Percentiles rank a stretch among this genome's conserved stretches.
Conservation (phyloP, 2,797 vertebrate species). For the Brachyalestes nurse region DNA sequence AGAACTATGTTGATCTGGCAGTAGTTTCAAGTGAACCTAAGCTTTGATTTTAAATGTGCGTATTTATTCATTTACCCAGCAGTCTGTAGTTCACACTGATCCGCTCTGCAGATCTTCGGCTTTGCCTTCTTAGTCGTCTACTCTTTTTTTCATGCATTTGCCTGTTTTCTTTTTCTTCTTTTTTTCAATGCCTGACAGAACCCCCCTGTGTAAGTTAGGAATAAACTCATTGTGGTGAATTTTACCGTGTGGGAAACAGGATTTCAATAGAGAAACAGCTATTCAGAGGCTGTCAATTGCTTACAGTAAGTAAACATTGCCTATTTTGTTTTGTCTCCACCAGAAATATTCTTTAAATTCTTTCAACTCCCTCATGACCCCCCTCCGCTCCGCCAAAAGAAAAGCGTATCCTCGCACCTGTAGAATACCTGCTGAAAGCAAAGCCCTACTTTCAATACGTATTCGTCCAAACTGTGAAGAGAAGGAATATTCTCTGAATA, state of each 20-base stretch:
- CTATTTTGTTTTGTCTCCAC: not conserved
- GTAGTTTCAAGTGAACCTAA: slow-evolving; percentile 75
- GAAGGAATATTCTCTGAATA: slow-evolving; percentile 28
- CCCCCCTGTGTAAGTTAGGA: slow-evolving; percentile 1
- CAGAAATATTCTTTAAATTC: not conserved
- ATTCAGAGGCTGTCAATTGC: not conserved
- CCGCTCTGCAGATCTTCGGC: slow-evolving; percentile 58
- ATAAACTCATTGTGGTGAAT: not conserved
- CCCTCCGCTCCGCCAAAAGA: not conserved
- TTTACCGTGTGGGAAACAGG: not conserved
- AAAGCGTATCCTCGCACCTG: slow-evolving; percentile 1
- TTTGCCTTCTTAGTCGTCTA: not conserved
- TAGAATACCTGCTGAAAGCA: slow-evolving; percentile 3
- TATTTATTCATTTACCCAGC: slow-evolving; percentile 76
- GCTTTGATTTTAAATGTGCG: slow-evolving; percentile 72
- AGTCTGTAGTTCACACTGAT: slow-evolving; percentile 71
- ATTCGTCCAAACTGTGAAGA: slow-evolving; percentile 38
- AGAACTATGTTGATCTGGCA: slow-evolving; percentile 65
- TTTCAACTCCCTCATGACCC: not conserved
- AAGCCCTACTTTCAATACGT: slow-evolving; percentile 8
- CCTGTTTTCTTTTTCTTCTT: not conserved
- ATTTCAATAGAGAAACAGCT: not conserved
- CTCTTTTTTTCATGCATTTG: too few species aligned
- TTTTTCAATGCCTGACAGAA: not conserved
- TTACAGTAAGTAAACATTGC: slow-evolving; percentile 4